Evolutionary conservation across 1,140 invertebrate genomes (phyloP), one percentile per base, ranked within the genome.

Genomic region (Nautilus pompilius): DNA sequence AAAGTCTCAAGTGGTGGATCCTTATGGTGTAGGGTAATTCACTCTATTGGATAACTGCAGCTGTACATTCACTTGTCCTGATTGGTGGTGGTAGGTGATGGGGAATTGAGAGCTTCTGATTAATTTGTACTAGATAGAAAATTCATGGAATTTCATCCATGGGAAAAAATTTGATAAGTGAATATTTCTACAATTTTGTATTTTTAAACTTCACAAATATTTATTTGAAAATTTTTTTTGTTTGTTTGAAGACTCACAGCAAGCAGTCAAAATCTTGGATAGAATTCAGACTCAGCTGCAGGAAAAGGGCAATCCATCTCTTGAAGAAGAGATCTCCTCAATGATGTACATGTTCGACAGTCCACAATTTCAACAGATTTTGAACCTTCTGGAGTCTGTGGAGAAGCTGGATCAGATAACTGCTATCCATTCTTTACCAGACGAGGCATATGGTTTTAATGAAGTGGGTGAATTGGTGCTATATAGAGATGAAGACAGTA

Each of bases 351-450:
- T 97, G 46, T 80, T 98, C 62, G 91, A 95, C 71, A 95, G 93
- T 86, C 95, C 95, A 8, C 90, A 97, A 36, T 91, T 98, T 74
- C 87, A 90, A 60, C 92, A 91, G 74, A 92, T 97, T 73, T 89
- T 94, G n/a, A 93, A 91, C 49, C 88, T 98, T 67, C 92, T 88
- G 76, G 87, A 86, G 72, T 77, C 67, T 5, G 36, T 68, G 2
- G 70, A 76, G 59, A 74, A 80, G 59, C 68, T 81, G 3, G 73
- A 74, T 55, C 73, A 77, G 49, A 67, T 76, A 1, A 66, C 71
- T 10, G 55, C 66, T 1, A 68, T 65, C 0, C 71, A 75, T 26
- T 67, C 66, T n/a, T 62, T 77, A 0, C 69, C 62, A 57, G 71
- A 70, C 10, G 71, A 80, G 46, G 65, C 72, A 20, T 80, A 76